Conservation (phyloP, 1,140 invertebrate genomes). For the Bombus consobrinus region DNA sequence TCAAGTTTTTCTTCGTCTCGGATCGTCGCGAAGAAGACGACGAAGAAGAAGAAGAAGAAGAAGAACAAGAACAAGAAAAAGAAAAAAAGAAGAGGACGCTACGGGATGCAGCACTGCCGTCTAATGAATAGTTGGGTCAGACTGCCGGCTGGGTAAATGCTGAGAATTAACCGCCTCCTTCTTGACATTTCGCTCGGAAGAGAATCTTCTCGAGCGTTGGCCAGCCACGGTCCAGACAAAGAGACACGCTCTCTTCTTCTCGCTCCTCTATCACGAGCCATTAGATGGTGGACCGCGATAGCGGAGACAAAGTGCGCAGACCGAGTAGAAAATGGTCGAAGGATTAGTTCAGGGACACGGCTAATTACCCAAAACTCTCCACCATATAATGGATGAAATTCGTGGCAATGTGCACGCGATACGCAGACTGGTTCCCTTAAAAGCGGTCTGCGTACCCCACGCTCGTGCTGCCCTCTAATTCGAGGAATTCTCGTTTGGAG, state of each 20-base stretch:
- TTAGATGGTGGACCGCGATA: constrained; percentile 47
- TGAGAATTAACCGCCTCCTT: constrained; percentile 75
- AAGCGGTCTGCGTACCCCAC: constrained; percentile 2
- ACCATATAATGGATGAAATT: constrained; percentile 35
- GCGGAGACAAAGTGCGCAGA: constrained; percentile 39
- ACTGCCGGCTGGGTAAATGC: constrained; percentile 70
- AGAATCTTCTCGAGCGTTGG: constrained; percentile 48
- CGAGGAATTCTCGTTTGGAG: constrained; percentile 39
- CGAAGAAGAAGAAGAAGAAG: neutral
- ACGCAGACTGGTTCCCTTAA: constrained; percentile 47
- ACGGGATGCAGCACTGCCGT: constrained; percentile 71
- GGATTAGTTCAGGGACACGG: constrained; percentile 38
- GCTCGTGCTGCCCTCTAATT: constrained; percentile 38
- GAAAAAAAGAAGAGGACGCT: constrained; percentile 54
- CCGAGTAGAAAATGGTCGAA: constrained; percentile 42
- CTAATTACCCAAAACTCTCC: constrained; percentile 56
- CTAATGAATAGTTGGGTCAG: constrained; percentile 78
- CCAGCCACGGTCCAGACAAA: neutral
- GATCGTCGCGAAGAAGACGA: constrained; percentile 16
- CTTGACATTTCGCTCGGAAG: constrained; percentile 75
- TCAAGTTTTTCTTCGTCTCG: constrained; percentile 30
- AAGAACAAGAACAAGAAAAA: neutral
- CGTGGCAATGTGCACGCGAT: constrained; percentile 29
- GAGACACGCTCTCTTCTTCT: constrained; percentile 30
- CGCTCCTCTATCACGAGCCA: constrained; percentile 44